phyloP scores from a whole-genome alignment of 2,888 invertebrate genomes.

The Seira ritae region DNA sequence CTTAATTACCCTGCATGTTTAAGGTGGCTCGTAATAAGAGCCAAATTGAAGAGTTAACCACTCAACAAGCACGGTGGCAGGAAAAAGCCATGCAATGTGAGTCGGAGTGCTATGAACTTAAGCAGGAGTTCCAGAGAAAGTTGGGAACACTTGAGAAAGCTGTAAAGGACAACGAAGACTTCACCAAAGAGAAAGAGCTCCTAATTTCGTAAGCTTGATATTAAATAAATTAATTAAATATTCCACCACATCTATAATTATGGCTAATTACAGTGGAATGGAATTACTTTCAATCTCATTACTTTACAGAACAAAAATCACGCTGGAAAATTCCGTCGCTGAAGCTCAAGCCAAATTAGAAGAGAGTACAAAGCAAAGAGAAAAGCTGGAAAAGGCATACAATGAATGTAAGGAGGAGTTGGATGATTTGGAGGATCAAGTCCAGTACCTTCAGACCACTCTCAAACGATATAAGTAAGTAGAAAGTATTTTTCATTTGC shows the following conservation, averaged over 20 bases:
- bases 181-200: constrained; percentile 48
- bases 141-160: constrained; percentile 38
- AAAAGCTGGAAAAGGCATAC: constrained; percentile 36
- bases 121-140: constrained; percentile 54
- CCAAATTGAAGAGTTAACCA: constrained; percentile 54
- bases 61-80: constrained; percentile 64
- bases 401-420: constrained; percentile 41
- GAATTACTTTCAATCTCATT: no score
- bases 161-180: constrained; percentile 26
- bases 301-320: constrained; percentile 38
- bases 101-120: constrained; percentile 57
- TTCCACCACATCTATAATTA: not conserved
- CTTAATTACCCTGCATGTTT: no score
- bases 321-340: constrained; percentile 37
- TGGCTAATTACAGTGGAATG: no score
- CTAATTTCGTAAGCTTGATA: constrained; percentile 47
- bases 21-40: constrained; percentile 26
- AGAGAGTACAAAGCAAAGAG: constrained; percentile 23
- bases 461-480: constrained; percentile 36
- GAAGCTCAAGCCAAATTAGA: constrained; percentile 34
- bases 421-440: constrained; percentile 51
- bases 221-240: not conserved
- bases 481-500: not conserved
- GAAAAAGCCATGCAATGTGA: constrained; percentile 65
- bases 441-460: constrained; percentile 37